Evolutionary conservation across 2,888 invertebrate genomes (phyloP).

Genomic region (Mantis religiosa): DNA sequence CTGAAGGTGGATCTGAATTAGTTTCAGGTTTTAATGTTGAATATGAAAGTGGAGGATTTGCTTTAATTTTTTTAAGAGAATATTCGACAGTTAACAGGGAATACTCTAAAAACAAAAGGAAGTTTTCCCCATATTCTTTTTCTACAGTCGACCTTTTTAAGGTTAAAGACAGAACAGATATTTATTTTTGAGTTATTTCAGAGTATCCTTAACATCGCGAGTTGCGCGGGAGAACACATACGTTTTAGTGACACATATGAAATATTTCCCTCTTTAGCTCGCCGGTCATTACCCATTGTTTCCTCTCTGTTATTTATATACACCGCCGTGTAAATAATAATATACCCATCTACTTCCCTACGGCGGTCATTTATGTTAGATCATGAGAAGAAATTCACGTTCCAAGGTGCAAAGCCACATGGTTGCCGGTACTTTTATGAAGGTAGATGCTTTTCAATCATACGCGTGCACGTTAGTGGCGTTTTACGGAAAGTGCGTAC

Average conservation of each 20-base stretch:
- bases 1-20: too few relatives aligned
- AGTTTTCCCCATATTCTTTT: too few relatives aligned
- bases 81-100: too few relatives aligned
- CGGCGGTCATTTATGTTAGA: neutral
- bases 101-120: too few relatives aligned
- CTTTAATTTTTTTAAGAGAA: too few relatives aligned
- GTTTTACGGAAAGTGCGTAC: neutral
- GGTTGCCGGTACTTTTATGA: neutral
- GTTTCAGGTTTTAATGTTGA: too few relatives aligned
- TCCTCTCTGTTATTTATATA: neutral
- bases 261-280: neutral
- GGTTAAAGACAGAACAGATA: too few relatives aligned
- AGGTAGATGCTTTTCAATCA: neutral
- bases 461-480: neutral
- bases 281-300: neutral
- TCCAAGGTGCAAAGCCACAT: neutral
- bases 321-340: neutral
- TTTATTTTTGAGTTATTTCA: neutral
- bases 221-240: neutral
- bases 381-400: neutral
- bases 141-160: too few relatives aligned
- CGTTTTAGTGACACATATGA: neutral
- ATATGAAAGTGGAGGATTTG: too few relatives aligned
- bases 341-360: neutral
- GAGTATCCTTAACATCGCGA: neutral